Base-by-base conservation (phyloP, 2,113 vertebrate genomes). In the Nerophis ophidion region DNA sequence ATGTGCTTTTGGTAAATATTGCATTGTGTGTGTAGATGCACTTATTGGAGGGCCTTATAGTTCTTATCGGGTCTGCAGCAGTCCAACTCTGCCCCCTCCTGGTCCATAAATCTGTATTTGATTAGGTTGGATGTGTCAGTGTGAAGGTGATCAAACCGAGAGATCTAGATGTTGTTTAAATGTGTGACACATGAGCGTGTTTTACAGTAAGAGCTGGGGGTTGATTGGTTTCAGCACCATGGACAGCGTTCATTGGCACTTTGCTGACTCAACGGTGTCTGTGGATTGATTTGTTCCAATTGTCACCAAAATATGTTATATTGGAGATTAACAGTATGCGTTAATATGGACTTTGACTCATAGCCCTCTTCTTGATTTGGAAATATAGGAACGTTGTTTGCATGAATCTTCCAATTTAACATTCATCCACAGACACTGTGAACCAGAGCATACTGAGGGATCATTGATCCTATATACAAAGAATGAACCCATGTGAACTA, bases 31-130 rank as follows among this genome's bases (percentile, higher is more conserved):
- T 55, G 5, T 38, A 5, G 38, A 33, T 1, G 26, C 33, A 34
- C 5, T 26, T 26, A 26, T 26, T 26, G 26, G 26, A 26, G 26
- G 2, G 26, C 26, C 26, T 26, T 7, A 5, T 54, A 66, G 48
- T 48, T 35, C 54, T 46, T 8, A 6, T 13, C 38, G 46, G 68
- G 44, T 64, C 52, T 57, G 53, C 26, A 42, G 59, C 50, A 70
- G 68, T 60, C 9, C 71, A 50, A 63, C 51, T 35, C 79, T 86
- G 86, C 83, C 84, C 79, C 74, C 89, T 78, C 15, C 69, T 80
- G 83, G 83, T 35, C 11, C 8, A 14, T 57, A n/a, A 33, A 13
- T 17, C 26, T 56, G 15, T 2, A 1, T 12, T 47, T 50, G 10
- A 57, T 19, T n/a, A 17, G 42, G 26, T 13, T 26, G 11, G 12